Percentiles rank a stretch among this genome's conserved stretches.
These are phyloP conservation scores for Acronicta psi DNA, from an alignment of 2,888 invertebrate genomes.

Conservation along the genomic window DNA sequence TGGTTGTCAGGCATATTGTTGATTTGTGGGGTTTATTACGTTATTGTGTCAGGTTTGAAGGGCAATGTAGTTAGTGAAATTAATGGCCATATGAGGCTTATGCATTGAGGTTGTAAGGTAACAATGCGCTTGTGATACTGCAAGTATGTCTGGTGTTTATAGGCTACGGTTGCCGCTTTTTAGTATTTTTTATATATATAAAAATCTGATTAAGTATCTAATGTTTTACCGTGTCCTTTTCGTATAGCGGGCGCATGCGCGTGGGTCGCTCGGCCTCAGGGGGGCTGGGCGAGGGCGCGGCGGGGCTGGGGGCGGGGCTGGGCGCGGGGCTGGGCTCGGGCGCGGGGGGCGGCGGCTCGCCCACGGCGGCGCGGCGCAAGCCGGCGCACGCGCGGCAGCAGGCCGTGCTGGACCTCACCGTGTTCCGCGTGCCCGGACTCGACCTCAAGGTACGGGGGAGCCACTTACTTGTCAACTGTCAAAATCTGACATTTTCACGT, in stretches of 20 bases:
- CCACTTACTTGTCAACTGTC: background rate
- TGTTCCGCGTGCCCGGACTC: slow-evolving; percentile 96
- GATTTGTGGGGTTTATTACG: too few relatives aligned
- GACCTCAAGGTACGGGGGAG: slow-evolving; percentile 92
- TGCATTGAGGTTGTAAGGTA: too few relatives aligned
- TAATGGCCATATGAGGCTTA: too few relatives aligned
- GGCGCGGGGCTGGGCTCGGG: slow-evolving; percentile 73
- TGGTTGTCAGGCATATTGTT: too few relatives aligned
- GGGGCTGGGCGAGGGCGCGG: slow-evolving; percentile 86
- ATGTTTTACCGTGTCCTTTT: background rate
- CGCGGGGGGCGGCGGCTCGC: slow-evolving; percentile 61
- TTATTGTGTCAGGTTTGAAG: too few relatives aligned
- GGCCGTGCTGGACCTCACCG: slow-evolving; percentile 93
- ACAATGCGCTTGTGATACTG: too few relatives aligned
- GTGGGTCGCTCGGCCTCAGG: slow-evolving; percentile 92
- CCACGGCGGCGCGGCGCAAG: slow-evolving; percentile 68
- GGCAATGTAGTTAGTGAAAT: too few relatives aligned
- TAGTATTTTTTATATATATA: too few relatives aligned
- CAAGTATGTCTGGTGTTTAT: too few relatives aligned
- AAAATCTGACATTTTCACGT: too few relatives aligned
- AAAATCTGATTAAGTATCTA: too few relatives aligned
- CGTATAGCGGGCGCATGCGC: slow-evolving; percentile 89
- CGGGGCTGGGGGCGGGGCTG: slow-evolving; percentile 67
- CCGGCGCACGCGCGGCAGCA: slow-evolving; percentile 71
- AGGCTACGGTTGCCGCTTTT: too few relatives aligned